Evolutionary conservation across 2,888 invertebrate species (phyloP).

Genomic region (Pristionchus exspectatus): DNA sequence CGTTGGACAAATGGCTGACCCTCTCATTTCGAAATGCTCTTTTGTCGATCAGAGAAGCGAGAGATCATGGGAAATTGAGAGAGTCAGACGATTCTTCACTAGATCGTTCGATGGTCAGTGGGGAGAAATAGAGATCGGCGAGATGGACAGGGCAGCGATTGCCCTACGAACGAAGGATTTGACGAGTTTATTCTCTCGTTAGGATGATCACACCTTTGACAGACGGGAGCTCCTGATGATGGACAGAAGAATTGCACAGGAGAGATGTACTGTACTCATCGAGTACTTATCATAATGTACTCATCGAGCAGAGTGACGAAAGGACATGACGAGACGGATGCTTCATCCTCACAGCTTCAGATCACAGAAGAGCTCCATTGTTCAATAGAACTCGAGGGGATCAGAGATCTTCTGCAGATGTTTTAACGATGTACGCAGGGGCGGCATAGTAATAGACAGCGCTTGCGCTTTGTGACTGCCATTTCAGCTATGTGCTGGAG

Average conservation of each 20-base stretch:
- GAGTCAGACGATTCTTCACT: background rate
- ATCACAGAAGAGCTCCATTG: too few relatives aligned
- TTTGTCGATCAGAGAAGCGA: background rate
- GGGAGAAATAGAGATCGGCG: background rate
- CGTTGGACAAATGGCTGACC: background rate
- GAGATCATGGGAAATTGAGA: background rate
- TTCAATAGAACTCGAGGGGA: too few relatives aligned
- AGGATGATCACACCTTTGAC: background rate
- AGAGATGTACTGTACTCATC: too few relatives aligned
- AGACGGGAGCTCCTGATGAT: background rate
- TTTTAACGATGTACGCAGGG: too few relatives aligned
- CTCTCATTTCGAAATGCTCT: background rate
- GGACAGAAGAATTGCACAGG: background rate
- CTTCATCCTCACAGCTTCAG: too few relatives aligned
- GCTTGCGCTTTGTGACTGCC: too few relatives aligned
- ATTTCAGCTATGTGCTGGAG: too few relatives aligned
- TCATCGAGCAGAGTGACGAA: too few relatives aligned
- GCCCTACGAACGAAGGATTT: background rate
- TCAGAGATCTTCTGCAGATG: too few relatives aligned
- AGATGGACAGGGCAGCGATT: background rate
- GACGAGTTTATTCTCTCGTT: background rate
- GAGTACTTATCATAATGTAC: too few relatives aligned
- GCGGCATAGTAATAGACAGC: too few relatives aligned
- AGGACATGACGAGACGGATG: too few relatives aligned
- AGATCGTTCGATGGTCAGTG: background rate